Evolutionary conservation across 1,140 invertebrate genomes (phyloP).

Genomic region (Chironomus striatipennis): DNA sequence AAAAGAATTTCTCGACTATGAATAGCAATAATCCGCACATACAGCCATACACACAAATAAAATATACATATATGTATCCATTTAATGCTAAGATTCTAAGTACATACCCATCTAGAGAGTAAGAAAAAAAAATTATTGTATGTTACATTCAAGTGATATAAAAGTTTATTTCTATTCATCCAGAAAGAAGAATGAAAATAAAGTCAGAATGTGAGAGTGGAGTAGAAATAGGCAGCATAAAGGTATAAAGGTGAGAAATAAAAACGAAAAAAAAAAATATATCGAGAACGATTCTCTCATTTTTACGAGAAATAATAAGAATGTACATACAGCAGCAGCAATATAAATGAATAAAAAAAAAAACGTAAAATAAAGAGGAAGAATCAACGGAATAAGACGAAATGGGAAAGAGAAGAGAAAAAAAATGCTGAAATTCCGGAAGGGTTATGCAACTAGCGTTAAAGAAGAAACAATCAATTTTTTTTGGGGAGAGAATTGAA

Average conservation of each 20-base stretch:
- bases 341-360: slow-evolving; percentile 10
- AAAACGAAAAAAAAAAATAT: slow-evolving; percentile 15
- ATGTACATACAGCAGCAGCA: not conserved
- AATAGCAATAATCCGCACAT: no score
- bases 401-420: not conserved
- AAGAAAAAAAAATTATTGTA: not conserved
- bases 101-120: not conserved
- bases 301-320: slow-evolving; percentile 1
- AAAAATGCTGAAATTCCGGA: not conserved
- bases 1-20: no score
- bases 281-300: not conserved
- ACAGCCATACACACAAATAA: no score
- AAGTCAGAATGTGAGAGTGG: not conserved
- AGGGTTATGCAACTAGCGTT: slow-evolving; percentile 4
- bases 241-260: slow-evolving; percentile 13
- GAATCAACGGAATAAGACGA: not conserved
- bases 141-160: not conserved
- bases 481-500: no score
- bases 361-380: not conserved
- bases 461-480: no score
- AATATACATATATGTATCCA: no score
- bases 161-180: not conserved
- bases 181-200: not conserved
- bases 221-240: not conserved
- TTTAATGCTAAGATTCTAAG: not conserved